Evolutionary conservation across 2,113 vertebrate genomes (phyloP).

Genomic region (Semnornis frantzii): DNA sequence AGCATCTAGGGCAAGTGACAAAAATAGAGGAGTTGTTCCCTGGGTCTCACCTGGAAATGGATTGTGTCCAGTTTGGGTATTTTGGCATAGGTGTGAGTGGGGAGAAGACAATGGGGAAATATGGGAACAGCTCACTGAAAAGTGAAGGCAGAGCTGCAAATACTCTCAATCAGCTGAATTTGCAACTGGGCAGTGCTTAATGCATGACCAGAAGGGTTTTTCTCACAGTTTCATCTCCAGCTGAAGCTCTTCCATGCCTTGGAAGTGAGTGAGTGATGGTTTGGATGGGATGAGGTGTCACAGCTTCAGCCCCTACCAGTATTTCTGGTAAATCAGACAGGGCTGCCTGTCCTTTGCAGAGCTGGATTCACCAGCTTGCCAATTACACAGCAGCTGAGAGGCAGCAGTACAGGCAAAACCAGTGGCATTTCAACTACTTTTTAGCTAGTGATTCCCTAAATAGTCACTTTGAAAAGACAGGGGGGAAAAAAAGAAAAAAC

Average conservation of each 20-base stretch:
- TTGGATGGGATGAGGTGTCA: background rate
- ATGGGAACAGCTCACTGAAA: background rate
- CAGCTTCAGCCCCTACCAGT: background rate
- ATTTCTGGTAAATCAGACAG: conserved; percentile 21
- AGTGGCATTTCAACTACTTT: background rate
- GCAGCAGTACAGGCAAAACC: background rate
- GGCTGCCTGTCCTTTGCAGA: background rate
- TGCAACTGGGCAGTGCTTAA: background rate
- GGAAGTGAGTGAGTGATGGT: background rate
- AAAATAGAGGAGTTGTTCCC: background rate
- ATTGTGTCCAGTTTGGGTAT: background rate
- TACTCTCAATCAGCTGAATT: background rate
- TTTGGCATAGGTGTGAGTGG: background rate
- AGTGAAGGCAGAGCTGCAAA: background rate
- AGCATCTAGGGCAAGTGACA: background rate
- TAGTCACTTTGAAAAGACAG: background rate
- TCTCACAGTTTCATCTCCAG: background rate
- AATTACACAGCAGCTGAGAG: background rate
- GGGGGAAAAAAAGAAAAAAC: background rate
- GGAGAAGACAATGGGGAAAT: background rate
- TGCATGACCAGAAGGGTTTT: background rate
- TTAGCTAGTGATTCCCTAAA: conserved; percentile 9
- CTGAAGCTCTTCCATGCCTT: background rate
- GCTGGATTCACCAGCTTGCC: conserved; percentile 20
- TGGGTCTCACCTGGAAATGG: background rate